phyloP scores from a whole-genome alignment of 2,888 invertebrate species.

The Physocephala rufipes region DNA sequence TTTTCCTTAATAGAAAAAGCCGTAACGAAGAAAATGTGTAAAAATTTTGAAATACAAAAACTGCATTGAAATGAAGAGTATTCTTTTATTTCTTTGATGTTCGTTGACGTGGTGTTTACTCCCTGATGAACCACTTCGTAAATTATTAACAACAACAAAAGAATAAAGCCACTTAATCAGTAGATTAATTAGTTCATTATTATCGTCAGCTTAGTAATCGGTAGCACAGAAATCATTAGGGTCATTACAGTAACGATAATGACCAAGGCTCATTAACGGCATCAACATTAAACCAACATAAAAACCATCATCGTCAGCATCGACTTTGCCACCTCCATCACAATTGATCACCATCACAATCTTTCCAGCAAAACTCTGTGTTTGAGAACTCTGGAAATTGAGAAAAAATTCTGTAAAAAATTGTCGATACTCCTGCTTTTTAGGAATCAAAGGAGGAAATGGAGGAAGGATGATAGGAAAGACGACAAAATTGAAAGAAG shows the following conservation, averaged over 20 bases:
- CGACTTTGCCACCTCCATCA: neutral
- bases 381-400: too few relatives aligned
- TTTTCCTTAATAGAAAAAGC: too few relatives aligned
- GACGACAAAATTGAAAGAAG: too few relatives aligned
- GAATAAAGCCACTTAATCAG: slow-evolving; percentile 32
- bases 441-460: too few relatives aligned
- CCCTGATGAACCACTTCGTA: slow-evolving; percentile 3
- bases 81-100: slow-evolving; percentile 17
- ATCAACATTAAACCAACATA: neutral
- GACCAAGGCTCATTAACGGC: neutral
- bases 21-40: too few relatives aligned
- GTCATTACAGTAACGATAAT: neutral
- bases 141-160: slow-evolving; percentile 36
- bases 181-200: slow-evolving; percentile 25
- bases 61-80: too few relatives aligned
- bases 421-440: too few relatives aligned
- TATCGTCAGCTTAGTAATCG: neutral
- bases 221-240: neutral
- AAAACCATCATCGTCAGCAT: neutral
- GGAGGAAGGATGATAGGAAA: too few relatives aligned
- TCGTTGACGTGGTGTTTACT: slow-evolving; percentile 3
- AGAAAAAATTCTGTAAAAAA: too few relatives aligned
- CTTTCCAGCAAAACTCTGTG: too few relatives aligned
- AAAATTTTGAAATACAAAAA: neutral
- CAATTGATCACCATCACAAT: neutral